A percentile compares a stretch with the other conserved stretches of the same genome.
These are phyloP conservation scores for Characodon lateralis DNA, from an alignment of 2,797 vertebrate genomes.

Conservation along the genomic window DNA sequence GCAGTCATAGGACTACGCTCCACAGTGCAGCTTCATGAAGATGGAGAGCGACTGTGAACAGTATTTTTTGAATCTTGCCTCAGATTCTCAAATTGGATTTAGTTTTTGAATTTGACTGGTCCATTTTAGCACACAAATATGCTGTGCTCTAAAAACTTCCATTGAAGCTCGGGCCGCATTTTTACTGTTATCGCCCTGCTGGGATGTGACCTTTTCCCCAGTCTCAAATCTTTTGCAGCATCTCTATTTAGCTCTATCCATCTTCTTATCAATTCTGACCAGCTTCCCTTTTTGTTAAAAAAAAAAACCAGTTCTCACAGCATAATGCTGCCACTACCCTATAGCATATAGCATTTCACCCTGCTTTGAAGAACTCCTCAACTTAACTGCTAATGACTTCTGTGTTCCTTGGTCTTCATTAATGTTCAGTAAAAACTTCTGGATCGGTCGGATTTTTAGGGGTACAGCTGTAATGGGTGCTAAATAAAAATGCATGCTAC, in stretches of 20 bases:
- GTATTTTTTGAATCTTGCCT: neutral
- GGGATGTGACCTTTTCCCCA: neutral
- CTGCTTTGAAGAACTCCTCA: neutral
- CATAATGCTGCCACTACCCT: neutral
- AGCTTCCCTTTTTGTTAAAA: too few species aligned
- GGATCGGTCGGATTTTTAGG: neutral
- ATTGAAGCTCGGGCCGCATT: neutral
- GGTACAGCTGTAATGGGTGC: neutral
- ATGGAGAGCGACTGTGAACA: too few species aligned
- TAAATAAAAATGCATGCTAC: neutral
- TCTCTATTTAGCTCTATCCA: neutral
- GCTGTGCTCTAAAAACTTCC: neutral
- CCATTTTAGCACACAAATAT: neutral
- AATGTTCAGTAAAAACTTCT: neutral
- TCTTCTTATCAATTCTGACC: neutral
- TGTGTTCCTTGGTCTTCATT: neutral
- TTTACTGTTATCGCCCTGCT: neutral
- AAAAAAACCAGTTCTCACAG: too few species aligned
- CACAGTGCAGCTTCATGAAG: neutral
- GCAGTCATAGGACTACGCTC: neutral
- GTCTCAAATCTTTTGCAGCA: neutral
- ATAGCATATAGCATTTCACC: neutral
- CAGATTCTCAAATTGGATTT: neutral
- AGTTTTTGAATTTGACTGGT: neutral
- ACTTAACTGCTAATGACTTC: neutral